Percentiles rank a stretch among this genome's conserved stretches.
Evolutionary conservation across 2,113 vertebrate species (phyloP).

Genomic region (Sebastes schlegelii): DNA sequence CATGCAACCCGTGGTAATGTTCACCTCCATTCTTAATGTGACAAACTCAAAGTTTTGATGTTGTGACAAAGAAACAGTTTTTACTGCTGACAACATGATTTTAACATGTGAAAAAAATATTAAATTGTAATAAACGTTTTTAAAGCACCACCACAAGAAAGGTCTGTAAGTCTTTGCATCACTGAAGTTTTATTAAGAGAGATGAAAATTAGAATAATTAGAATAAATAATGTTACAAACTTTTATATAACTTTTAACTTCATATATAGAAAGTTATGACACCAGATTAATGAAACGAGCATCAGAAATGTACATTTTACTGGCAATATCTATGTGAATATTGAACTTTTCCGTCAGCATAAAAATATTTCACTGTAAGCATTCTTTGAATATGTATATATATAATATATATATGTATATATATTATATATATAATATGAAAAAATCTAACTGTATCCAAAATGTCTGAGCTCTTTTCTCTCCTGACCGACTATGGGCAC

Average conservation of each 20-base stretch:
- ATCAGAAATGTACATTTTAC: not conserved
- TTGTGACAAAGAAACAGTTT: conserved; percentile 15
- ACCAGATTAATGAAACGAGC: not conserved
- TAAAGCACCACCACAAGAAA: not conserved
- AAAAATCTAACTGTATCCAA: not conserved
- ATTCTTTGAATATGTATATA: not conserved
- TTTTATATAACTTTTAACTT: not conserved
- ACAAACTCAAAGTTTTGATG: not conserved
- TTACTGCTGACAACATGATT: not conserved
- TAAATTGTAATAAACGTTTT: not conserved
- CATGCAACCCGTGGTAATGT: not conserved
- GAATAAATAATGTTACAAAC: not conserved
- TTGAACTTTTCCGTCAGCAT: too few relatives aligned
- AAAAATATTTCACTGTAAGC: too few relatives aligned
- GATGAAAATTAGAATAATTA: not conserved
- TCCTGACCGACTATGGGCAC: conserved; percentile 66
- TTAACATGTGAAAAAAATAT: not conserved
- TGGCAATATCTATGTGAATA: not conserved
- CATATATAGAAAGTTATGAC: not conserved
- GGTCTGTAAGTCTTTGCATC: not conserved
- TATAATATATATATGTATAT: too few relatives aligned
- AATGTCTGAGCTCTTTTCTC: not conserved
- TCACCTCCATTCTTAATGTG: not conserved
- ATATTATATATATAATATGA: too few relatives aligned
- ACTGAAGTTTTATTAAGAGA: not conserved